These are phyloP conservation scores for Erethizon dorsatum DNA, from an alignment of 2,797 vertebrate species.

Conservation along the genomic window DNA sequence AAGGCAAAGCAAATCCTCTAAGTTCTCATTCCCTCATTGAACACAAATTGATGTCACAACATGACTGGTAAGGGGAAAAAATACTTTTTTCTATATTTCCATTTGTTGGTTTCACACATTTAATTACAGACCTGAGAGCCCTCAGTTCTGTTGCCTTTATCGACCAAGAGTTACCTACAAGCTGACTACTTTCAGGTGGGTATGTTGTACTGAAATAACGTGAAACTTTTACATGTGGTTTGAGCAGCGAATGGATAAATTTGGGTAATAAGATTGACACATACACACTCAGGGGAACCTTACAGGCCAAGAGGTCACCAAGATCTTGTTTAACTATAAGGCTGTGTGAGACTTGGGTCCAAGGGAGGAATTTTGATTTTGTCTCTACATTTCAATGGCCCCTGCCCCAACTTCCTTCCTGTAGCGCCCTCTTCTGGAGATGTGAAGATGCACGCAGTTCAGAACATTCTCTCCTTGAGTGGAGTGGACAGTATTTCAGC, in stretches of 20 bases:
- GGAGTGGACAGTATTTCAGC: background rate
- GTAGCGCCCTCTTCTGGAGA: background rate
- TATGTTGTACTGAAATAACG: background rate
- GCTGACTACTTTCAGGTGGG: background rate
- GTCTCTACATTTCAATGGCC: background rate
- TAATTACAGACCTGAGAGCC: conserved; percentile 73
- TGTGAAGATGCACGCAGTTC: background rate
- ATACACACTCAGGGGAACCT: background rate
- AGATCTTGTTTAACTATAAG: background rate
- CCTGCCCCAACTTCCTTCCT: background rate
- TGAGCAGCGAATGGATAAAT: background rate
- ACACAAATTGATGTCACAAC: conserved; percentile 83
- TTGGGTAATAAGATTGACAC: background rate
- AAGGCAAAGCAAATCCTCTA: conserved; percentile 87
- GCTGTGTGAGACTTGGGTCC: background rate
- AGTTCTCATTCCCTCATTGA: conserved; percentile 82
- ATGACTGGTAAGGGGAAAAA: conserved; percentile 76
- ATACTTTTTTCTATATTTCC: conserved; percentile 76
- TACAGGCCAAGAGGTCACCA: background rate
- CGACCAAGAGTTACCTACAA: conserved; percentile 1
- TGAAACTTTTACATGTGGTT: background rate
- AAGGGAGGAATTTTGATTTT: background rate
- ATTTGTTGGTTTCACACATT: conserved; percentile 83
- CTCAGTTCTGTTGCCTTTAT: conserved; percentile 73
- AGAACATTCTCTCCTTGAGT: background rate